Evolutionary conservation across 2,888 invertebrate genomes (phyloP).

Genomic region (Synanthedon tipuliformis): DNA sequence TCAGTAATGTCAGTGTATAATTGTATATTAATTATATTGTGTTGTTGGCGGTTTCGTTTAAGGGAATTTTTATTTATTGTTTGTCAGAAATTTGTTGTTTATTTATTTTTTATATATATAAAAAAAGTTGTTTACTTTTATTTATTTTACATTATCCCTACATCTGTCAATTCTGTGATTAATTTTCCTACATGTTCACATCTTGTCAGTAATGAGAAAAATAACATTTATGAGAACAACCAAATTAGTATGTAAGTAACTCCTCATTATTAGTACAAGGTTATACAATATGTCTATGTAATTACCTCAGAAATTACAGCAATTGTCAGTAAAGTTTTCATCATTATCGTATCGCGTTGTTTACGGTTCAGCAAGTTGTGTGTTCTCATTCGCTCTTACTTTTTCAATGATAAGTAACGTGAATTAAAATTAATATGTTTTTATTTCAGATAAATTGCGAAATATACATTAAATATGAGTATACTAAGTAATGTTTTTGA

Average conservation of each 20-base stretch:
- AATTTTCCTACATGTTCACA: too few relatives aligned
- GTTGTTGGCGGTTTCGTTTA: too few relatives aligned
- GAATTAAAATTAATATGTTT: neutral
- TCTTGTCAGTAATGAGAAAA: too few relatives aligned
- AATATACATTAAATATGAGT: conserved; percentile 22
- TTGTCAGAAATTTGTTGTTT: too few relatives aligned
- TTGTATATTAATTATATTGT: too few relatives aligned
- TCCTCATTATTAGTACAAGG: conserved; percentile 7
- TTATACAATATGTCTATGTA: conserved; percentile 8
- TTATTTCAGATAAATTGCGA: neutral
- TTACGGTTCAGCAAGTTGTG: neutral
- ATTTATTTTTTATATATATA: too few relatives aligned
- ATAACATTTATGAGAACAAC: neutral
- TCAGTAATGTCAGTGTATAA: too few relatives aligned
- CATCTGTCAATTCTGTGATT: too few relatives aligned
- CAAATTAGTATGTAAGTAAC: neutral
- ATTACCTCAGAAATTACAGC: neutral
- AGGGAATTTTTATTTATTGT: too few relatives aligned
- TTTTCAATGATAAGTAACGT: neutral
- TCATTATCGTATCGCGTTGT: conserved; percentile 3
- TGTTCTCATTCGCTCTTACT: neutral
- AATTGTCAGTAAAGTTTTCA: conserved; percentile 12
- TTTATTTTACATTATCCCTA: too few relatives aligned
- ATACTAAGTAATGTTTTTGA: conserved; percentile 50
- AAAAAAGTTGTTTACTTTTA: too few relatives aligned